phyloP scores from a whole-genome alignment of 2,797 vertebrate genomes.

The Girardinus metallicus region DNA sequence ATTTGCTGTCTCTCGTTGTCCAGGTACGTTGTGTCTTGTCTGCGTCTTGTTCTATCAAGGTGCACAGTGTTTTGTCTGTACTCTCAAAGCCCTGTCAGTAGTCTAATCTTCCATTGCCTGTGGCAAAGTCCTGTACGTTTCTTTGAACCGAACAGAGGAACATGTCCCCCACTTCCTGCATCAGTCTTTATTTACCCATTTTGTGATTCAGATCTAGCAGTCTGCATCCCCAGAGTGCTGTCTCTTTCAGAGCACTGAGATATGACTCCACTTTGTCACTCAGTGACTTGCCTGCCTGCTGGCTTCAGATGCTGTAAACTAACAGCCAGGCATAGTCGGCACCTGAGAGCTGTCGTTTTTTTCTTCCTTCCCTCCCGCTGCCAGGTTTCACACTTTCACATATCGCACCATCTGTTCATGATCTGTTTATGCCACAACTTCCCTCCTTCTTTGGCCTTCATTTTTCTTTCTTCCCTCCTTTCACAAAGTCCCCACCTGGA shows the following conservation, averaged over 20 bases:
- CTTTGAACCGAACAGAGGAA: conserved; percentile 54
- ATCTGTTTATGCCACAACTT: conserved; percentile 72
- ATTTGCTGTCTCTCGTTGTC: conserved; percentile 14
- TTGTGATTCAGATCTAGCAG: conserved; percentile 67
- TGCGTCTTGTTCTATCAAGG: neutral
- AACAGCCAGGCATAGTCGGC: conserved; percentile 65
- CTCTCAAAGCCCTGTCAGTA: conserved; percentile 31
- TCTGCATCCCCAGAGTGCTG: conserved; percentile 57
- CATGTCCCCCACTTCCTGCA: conserved; percentile 31
- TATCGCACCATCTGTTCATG: conserved; percentile 79
- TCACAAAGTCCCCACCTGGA: conserved; percentile 57
- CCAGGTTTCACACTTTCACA: conserved; percentile 72
- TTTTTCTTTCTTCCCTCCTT: conserved; percentile 42
- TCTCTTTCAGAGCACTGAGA: conserved; percentile 60
- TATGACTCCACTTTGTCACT: conserved; percentile 77
- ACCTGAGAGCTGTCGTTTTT: conserved; percentile 58
- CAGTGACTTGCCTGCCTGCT: conserved; percentile 64
- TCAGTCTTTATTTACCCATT: conserved; percentile 69
- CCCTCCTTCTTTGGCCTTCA: conserved; percentile 30
- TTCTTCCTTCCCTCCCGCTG: conserved; percentile 58
- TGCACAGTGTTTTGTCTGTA: conserved; percentile 19
- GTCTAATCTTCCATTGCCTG: conserved; percentile 44
- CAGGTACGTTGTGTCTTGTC: neutral
- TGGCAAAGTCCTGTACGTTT: conserved; percentile 42
- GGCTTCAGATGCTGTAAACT: conserved; percentile 72